Base-by-base conservation (phyloP, 2,113 vertebrate genomes). In the Genyomyrus donnyi region DNA sequence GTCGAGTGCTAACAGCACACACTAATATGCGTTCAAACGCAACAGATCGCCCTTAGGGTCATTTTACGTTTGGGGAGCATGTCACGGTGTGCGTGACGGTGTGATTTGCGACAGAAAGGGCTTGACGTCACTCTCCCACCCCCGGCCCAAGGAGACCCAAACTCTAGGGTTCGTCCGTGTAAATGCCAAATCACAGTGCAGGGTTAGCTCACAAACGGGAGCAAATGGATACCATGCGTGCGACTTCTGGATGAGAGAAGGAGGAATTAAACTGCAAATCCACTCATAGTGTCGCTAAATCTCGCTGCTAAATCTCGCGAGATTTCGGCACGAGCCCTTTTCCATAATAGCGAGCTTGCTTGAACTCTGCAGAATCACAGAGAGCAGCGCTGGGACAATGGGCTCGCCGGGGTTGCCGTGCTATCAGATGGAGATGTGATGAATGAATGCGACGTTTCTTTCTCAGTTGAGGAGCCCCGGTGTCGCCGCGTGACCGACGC, bases 221-320 rank as follows among this genome's bases (percentile, higher is more conserved):
- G 9, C 9, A 66, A 66, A 66, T 10, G 3, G 62, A 27, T n/a
- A n/a, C n/a, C n/a, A 27, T 1, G 62, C 1, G 3, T 11, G 8
- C 9, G 62, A 70, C 62, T 27, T 27, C 9, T 27, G 62, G 3
- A 11, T 31, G 62, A 13, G n/a, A 27, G n/a, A 31, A 27, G 27
- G 62, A 70, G 62, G 62, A 27, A 27, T 11, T 27, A n/a, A 3
- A 66, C 9, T 3, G 62, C n/a, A 27, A 3, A 27, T 31, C 27
- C n/a, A 27, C n/a, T 31, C 27, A 31, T 13, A 31, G n/a, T 31
- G n/a, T 4, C 62, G 27, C 62, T n/a, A 27, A 27, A 27, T 24
- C 6, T 8, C 21, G 56, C 21, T 9, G 56, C 56, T 58, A 66
- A 53, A 89, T 92, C 89, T 93, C 93, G 93, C 93, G 93, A 90